These are phyloP conservation scores for Unio pictorum DNA, from an alignment of 2,888 invertebrate species.

Conservation along the genomic window DNA sequence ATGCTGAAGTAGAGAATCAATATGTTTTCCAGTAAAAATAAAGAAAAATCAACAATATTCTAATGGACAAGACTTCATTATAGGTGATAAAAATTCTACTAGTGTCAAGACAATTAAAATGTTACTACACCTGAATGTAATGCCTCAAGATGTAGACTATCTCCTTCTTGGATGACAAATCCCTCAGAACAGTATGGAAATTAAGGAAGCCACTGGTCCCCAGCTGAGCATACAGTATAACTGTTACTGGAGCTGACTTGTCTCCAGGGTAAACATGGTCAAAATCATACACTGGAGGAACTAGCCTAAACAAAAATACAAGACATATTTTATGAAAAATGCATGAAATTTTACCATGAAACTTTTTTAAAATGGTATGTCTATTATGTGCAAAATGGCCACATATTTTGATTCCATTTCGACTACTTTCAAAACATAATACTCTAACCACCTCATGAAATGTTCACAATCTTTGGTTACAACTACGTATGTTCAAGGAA, in stretches of 20 bases:
- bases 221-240: slow-evolving; percentile 90
- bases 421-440: neutral
- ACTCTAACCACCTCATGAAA: neutral
- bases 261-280: slow-evolving; percentile 88
- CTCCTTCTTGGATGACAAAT: slow-evolving; percentile 79
- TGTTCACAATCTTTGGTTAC: too few relatives aligned
- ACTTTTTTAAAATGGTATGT: neutral
- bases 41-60: too few relatives aligned
- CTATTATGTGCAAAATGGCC: neutral
- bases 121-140: slow-evolving; percentile 80
- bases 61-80: too few relatives aligned
- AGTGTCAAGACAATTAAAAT: neutral
- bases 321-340: neutral
- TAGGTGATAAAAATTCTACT: too few relatives aligned
- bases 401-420: neutral
- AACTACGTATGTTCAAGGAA: too few relatives aligned
- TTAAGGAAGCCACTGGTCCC: slow-evolving; percentile 82
- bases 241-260: slow-evolving; percentile 77
- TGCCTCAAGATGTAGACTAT: slow-evolving; percentile 92
- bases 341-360: neutral
- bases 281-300: slow-evolving; percentile 80
- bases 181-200: slow-evolving; percentile 83
- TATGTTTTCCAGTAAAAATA: too few relatives aligned
- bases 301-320: slow-evolving; percentile 48
- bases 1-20: too few relatives aligned